These are phyloP conservation scores for Lymantria dispar DNA, from an alignment of 2,888 invertebrate species.

Conservation along the genomic window DNA sequence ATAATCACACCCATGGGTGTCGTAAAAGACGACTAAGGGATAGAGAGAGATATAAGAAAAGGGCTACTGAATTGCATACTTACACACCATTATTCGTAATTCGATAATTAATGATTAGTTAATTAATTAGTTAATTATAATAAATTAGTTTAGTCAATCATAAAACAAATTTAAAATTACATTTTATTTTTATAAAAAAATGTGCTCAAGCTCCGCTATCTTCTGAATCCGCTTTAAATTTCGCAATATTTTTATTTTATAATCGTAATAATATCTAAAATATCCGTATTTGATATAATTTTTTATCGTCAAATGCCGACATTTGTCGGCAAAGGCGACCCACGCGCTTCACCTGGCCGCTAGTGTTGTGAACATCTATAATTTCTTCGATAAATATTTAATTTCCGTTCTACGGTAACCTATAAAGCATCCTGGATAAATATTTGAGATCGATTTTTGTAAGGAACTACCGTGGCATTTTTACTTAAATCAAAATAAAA, in stretches of 20 bases:
- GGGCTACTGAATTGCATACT: too few species aligned
- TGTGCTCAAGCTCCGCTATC: too few species aligned
- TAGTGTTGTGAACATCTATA: conserved; percentile 49
- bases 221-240: too few species aligned
- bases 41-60: too few species aligned
- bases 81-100: too few species aligned
- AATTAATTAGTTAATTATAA: too few species aligned
- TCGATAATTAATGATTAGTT: too few species aligned
- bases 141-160: too few species aligned
- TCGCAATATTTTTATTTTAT: not conserved
- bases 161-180: too few species aligned
- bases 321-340: conserved; percentile 44
- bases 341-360: conserved; percentile 70
- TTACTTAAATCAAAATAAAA: not conserved
- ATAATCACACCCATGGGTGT: too few species aligned
- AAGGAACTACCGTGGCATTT: not conserved
- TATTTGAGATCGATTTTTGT: conserved; percentile 2
- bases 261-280: conserved; percentile 1
- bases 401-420: conserved; percentile 1
- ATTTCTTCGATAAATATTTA: conserved; percentile 24
- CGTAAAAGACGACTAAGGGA: too few species aligned
- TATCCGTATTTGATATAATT: conserved; percentile 23
- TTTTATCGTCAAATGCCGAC: conserved; percentile 29
- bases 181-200: too few species aligned
- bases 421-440: conserved; percentile 14